Percentiles rank a stretch among this genome's conserved stretches.
phyloP scores from a whole-genome alignment of 2,888 invertebrate species.

The Hirtodrosophila duncani region DNA sequence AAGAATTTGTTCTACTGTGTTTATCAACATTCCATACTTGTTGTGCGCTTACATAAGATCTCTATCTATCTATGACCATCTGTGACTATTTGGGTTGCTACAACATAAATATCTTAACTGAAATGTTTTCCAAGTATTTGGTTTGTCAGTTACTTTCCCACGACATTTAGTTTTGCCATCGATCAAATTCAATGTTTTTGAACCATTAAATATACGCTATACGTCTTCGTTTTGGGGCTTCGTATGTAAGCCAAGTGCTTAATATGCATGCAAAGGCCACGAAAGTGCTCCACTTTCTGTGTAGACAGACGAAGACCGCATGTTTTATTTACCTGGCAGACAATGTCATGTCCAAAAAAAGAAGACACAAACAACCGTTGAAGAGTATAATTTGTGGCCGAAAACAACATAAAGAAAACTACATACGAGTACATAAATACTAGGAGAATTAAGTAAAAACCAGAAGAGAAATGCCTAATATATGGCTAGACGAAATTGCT shows the following conservation, averaged over 20 bases:
- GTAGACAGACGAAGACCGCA: slow-evolving; percentile 41
- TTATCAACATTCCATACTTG: too few species aligned
- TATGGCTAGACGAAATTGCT: too few species aligned
- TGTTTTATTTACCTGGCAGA: slow-evolving; percentile 58
- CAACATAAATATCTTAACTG: too few species aligned
- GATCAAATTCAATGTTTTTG: slow-evolving; percentile 1
- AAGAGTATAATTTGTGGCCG: not conserved
- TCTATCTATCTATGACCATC: too few species aligned
- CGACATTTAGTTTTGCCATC: too few species aligned
- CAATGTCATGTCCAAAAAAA: slow-evolving; percentile 50
- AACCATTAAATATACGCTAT: not conserved
- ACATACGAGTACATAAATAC: not conserved
- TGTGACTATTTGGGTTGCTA: too few species aligned
- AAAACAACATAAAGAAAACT: not conserved
- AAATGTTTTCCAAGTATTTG: too few species aligned
- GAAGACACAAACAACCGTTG: slow-evolving; percentile 2
- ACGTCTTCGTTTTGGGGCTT: slow-evolving; percentile 2
- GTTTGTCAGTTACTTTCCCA: too few species aligned
- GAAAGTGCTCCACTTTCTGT: slow-evolving; percentile 58
- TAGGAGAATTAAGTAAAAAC: slow-evolving; percentile 13
- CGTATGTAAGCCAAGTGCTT: slow-evolving; percentile 23
- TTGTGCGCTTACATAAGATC: too few species aligned
- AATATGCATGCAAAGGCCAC: slow-evolving; percentile 50
- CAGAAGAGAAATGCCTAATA: too few species aligned
- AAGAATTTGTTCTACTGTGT: too few species aligned